A percentile compares a stretch with the other conserved stretches of the same genome.
Conservation (phyloP, 2,797 vertebrate species). For the Sebastes flavidus region DNA sequence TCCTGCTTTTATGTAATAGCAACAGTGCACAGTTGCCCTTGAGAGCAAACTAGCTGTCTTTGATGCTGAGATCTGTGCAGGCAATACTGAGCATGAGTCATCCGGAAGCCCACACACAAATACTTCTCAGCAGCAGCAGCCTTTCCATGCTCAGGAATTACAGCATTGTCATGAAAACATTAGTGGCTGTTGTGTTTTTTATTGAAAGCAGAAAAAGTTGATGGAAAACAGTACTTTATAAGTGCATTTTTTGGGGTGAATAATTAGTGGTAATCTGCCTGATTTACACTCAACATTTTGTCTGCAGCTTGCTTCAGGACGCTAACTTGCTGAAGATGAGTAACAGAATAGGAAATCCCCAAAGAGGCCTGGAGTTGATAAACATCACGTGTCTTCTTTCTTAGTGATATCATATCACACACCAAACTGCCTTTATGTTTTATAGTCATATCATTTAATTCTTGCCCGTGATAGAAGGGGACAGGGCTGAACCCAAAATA, state of each 20-base stretch:
- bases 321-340: neutral
- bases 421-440: neutral
- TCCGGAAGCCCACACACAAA: slow-evolving; percentile 62
- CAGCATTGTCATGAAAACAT: slow-evolving; percentile 55
- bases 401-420: slow-evolving; percentile 3
- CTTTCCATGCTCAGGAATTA: slow-evolving; percentile 60
- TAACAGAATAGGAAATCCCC: neutral
- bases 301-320: neutral
- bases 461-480: too few relatives aligned
- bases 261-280: neutral
- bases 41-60: slow-evolving; percentile 74
- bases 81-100: slow-evolving; percentile 78
- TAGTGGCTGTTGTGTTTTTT: slow-evolving; percentile 5
- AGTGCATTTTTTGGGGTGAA: neutral
- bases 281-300: neutral
- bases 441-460: neutral
- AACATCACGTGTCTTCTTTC: neutral
- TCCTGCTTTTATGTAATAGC: slow-evolving; percentile 77
- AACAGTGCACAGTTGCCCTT: slow-evolving; percentile 72
- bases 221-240: neutral
- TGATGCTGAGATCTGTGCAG: slow-evolving; percentile 75
- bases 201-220: neutral
- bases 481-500: neutral
- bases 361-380: neutral
- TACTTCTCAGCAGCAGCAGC: slow-evolving; percentile 53